Percentiles rank a stretch among this genome's conserved stretches.
Evolutionary conservation across 2,113 vertebrate species (phyloP).

Genomic region (Neofelis nebulosa): DNA sequence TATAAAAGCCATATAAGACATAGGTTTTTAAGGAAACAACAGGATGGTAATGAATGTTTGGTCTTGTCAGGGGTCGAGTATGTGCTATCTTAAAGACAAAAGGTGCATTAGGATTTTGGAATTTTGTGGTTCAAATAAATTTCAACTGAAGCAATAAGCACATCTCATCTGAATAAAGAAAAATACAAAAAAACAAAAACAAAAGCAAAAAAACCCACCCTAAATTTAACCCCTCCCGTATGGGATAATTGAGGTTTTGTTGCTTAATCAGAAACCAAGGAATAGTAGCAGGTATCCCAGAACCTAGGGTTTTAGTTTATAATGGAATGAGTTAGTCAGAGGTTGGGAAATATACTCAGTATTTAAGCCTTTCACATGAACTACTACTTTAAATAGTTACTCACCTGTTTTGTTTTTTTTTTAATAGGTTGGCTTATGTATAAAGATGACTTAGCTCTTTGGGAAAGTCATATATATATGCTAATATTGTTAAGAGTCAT

Average conservation of each 20-base stretch:
- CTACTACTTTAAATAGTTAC: conserved; percentile 14
- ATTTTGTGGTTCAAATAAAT: neutral
- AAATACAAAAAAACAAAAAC: neutral
- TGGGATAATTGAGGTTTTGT: conserved; percentile 22
- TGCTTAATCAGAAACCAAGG: conserved; percentile 50
- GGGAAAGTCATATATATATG: neutral
- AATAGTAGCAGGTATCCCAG: neutral
- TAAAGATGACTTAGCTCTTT: conserved; percentile 58
- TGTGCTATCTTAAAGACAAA: conserved; percentile 4
- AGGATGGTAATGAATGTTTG: neutral
- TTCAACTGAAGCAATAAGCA: neutral
- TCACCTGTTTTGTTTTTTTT: conserved; percentile 23
- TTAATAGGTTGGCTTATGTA: neutral
- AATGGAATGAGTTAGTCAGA: conserved; percentile 18
- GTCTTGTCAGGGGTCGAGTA: neutral
- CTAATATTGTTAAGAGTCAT: neutral
- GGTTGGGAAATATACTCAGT: conserved; percentile 28
- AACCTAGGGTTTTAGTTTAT: conserved; percentile 24
- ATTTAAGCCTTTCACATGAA: neutral
- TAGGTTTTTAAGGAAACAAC: neutral
- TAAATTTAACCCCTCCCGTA: neutral
- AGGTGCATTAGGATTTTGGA: conserved; percentile 23
- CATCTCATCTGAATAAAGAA: neutral
- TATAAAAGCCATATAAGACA: neutral
- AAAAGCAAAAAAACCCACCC: neutral